Conservation (phyloP, 2,797 vertebrate species). For the Heliangelus exortis region DNA sequence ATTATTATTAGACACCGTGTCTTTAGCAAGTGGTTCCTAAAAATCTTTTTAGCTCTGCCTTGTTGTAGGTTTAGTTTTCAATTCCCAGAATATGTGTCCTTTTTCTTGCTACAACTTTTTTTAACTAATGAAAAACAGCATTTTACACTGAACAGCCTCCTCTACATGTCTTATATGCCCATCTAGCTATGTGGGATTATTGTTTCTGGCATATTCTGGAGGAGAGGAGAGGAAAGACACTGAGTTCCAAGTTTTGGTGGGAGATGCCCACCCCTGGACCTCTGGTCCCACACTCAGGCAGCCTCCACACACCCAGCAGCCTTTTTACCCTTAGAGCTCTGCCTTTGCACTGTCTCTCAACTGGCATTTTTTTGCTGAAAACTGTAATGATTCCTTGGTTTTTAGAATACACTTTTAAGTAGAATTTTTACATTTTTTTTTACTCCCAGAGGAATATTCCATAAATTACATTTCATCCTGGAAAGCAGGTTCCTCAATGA, state of each 20-base stretch:
- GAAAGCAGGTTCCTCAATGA: not conserved
- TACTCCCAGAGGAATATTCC: not conserved
- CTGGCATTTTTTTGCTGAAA: not conserved
- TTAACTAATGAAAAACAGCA: not conserved
- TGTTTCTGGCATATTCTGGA: not conserved
- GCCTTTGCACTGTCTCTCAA: not conserved
- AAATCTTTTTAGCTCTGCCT: not conserved
- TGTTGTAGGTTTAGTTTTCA: not conserved
- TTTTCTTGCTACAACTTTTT: not conserved
- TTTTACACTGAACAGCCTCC: not conserved
- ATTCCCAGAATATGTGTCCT: not conserved
- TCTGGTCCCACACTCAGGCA: not conserved
- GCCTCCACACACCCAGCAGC: fast-evolving
- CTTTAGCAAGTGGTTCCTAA: not conserved
- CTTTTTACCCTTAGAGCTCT: not conserved
- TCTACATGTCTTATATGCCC: not conserved
- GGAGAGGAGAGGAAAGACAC: not conserved
- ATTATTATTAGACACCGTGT: not conserved
- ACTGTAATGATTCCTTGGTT: not conserved
- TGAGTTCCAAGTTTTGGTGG: not conserved
- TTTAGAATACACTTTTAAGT: not conserved
- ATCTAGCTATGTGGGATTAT: not conserved
- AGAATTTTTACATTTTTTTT: not conserved
- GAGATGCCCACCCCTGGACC: not conserved
- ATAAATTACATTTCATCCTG: not conserved